A percentile compares a stretch with the other conserved stretches of the same genome.
Conservation (phyloP, 2,113 vertebrate species). For the Calyptommatus sinebrachiatus region DNA sequence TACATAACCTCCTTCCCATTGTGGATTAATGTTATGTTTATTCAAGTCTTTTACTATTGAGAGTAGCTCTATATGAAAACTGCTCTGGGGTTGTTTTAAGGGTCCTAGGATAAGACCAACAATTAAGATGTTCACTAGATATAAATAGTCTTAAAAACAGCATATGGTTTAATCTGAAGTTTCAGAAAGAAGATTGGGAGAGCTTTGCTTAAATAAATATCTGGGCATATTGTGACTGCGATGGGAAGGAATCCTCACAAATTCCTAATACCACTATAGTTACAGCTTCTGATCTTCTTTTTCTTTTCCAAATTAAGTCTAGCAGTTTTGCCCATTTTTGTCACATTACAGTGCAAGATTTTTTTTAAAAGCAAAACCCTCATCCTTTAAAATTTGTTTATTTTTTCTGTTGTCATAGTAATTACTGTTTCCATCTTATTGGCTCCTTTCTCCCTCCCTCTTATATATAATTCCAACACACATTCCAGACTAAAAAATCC, state of each 20-base stretch:
- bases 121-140: not conserved
- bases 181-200: not conserved
- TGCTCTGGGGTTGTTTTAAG: no score
- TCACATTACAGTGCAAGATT: not conserved
- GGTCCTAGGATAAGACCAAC: not conserved
- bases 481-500: conserved; percentile 66
- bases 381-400: conserved; percentile 57
- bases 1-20: no score
- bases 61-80: no score
- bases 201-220: not conserved
- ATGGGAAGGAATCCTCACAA: not conserved
- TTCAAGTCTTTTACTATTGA: no score
- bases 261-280: not conserved
- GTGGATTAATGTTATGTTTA: no score
- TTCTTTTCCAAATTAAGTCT: not conserved
- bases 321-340: conserved; percentile 23
- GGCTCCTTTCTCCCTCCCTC: conserved; percentile 34
- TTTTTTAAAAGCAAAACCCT: conserved; percentile 30
- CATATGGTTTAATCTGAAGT: not conserved
- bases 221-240: not conserved
- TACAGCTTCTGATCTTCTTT: not conserved
- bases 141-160: no score
- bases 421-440: conserved; percentile 64
- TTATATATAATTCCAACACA: conserved; percentile 59
- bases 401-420: conserved; percentile 69